These are phyloP conservation scores for Marmota flaviventris DNA, from an alignment of 2,113 vertebrate species.

Conservation along the genomic window DNA sequence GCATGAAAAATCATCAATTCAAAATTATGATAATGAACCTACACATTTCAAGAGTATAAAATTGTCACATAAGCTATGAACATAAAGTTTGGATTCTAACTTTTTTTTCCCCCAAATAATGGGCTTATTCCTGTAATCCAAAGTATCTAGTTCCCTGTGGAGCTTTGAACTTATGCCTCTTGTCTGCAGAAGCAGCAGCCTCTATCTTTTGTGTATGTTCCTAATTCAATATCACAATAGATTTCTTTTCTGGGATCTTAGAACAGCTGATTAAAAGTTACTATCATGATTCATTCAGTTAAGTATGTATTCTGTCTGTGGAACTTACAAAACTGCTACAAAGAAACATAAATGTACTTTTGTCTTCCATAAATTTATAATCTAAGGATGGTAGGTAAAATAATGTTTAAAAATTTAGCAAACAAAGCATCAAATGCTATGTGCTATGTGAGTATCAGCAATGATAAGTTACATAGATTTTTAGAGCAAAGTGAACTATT, in stretches of 20 bases:
- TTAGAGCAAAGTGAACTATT: conserved; percentile 21
- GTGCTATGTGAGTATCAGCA: not conserved
- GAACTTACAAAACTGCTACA: not conserved
- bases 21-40: conserved; percentile 38
- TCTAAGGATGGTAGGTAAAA: not conserved
- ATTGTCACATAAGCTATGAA: not conserved
- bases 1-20: not conserved
- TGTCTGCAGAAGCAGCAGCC: not conserved
- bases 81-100: not conserved
- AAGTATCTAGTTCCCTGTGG: not conserved
- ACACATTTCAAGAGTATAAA: not conserved
- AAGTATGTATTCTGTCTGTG: not conserved
- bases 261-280: conserved; percentile 37
- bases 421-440: conserved; percentile 61
- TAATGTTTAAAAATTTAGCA: not conserved
- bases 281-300: not conserved
- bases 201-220: not conserved
- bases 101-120: conserved; percentile 58
- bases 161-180: conserved; percentile 26
- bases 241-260: conserved; percentile 7
- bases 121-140: conserved; percentile 7
- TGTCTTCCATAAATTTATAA: conserved; percentile 10
- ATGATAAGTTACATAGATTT: conserved; percentile 22
- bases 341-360: conserved; percentile 18
- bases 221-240: conserved; percentile 14